Evolutionary conservation across 2,113 vertebrate genomes (phyloP), one percentile per base, ranked within the genome.

Genomic region (Choloepus hoffmanni): DNA sequence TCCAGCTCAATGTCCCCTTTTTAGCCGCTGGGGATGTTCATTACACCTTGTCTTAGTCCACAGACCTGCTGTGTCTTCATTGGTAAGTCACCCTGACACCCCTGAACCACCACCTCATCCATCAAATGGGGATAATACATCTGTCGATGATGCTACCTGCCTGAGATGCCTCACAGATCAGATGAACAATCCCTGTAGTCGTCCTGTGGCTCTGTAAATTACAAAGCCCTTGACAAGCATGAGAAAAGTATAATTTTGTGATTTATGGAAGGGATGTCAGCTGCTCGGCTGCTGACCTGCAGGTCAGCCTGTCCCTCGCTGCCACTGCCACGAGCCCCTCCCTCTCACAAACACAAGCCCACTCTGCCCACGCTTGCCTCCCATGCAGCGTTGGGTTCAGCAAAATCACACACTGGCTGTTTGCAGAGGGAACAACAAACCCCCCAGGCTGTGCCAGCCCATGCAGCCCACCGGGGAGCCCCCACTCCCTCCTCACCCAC

Each of bases 361-460:
- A 65, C 24, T 95, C 93, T 94, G 62, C 50, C 92, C 50, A 48
- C 2, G 1, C 50, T 19, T 78, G 77, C 30, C 72, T 91, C 33
- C 82, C 43, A 30, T 30, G 7, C 9, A 7, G 45, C 95, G 62
- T 15, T 0, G 30, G 23, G 30, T 26, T 62, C 95, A 63, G 19
- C 89, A 84, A 96, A 97, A 84, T 89, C 96, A n/a, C 16, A 33
- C 43, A 65, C 82, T 94, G 88, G 85, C 96, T 97, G n/a, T 96
- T 91, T 55, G 48, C 28, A 36, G 16, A 33, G 18, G 18, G 55
- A 65, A 60, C 58, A 60, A 97, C 97, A 88, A 97, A 76, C 92
- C 91, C 63, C 62, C 7, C 58, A 40, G 78, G 55, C 40, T 48
- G 84, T 12, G 0, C 65, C 55, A 96, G 90, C 95, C 96, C 95